Evolutionary conservation across 2,113 vertebrate species (phyloP).

Genomic region (Menidia beryllina): DNA sequence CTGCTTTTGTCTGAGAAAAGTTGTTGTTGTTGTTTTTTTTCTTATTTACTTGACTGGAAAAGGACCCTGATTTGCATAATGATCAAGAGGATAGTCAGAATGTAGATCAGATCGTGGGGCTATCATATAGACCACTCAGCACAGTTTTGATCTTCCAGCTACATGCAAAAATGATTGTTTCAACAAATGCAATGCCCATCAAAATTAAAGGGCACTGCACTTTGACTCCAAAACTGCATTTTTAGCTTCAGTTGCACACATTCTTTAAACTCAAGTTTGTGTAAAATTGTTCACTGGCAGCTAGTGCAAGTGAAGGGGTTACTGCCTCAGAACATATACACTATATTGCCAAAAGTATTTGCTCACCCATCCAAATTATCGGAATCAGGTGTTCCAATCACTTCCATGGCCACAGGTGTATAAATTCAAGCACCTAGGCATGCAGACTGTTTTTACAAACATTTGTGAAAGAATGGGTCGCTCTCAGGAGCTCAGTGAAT

Average conservation of each 20-base stretch:
- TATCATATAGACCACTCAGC: neutral
- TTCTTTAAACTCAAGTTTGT: neutral
- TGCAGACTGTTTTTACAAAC: too few species aligned
- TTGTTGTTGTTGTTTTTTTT: neutral
- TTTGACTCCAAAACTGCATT: neutral
- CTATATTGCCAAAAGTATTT: too few species aligned
- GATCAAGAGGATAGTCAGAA: neutral
- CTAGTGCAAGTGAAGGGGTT: conserved; percentile 8
- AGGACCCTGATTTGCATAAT: neutral
- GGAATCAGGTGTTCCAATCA: too few species aligned
- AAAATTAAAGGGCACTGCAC: neutral
- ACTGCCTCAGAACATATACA: conserved; percentile 21
- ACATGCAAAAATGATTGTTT: too few species aligned
- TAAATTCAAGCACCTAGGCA: too few species aligned
- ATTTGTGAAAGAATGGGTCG: too few species aligned
- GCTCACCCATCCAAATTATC: too few species aligned
- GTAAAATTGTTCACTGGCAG: conserved; percentile 8
- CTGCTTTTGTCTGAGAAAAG: too few species aligned
- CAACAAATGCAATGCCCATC: too few species aligned
- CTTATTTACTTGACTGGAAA: neutral
- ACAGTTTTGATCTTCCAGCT: too few species aligned
- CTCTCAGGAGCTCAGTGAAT: too few species aligned
- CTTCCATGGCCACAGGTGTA: too few species aligned
- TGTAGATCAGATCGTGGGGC: neutral
- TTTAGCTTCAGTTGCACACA: neutral